phyloP scores from a whole-genome alignment of 2,888 invertebrate species.

The Strigamia crassipes region DNA sequence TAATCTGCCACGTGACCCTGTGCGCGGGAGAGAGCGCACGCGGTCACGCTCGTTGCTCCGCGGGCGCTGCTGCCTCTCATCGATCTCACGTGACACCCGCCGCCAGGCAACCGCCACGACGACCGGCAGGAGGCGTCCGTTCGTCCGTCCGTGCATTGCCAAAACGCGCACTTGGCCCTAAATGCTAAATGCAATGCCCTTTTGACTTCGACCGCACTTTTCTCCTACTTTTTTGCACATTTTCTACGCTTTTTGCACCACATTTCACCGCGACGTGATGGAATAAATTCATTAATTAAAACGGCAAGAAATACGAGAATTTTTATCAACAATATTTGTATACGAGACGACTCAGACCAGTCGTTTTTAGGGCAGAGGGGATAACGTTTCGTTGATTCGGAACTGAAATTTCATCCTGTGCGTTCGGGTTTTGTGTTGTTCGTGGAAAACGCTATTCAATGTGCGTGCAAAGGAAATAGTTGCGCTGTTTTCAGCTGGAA shows the following conservation, averaged over 20 bases:
- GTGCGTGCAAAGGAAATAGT: not conserved
- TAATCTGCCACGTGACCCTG: constrained; percentile 33
- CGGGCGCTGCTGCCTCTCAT: constrained; percentile 32
- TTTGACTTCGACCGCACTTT: constrained; percentile 1
- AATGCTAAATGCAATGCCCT: constrained; percentile 1
- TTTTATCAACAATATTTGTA: no score
- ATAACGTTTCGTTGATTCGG: no score
- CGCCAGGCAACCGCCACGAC: constrained; percentile 14
- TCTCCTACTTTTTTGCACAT: not conserved
- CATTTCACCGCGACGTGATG: not conserved
- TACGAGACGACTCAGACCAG: no score
- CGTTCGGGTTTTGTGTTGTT: not conserved
- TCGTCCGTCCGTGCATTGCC: not conserved
- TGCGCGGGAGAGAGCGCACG: constrained; percentile 28
- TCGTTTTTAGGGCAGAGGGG: no score
- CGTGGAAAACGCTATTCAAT: not conserved
- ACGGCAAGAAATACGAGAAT: no score
- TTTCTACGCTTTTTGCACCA: not conserved
- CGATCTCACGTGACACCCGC: constrained; percentile 29
- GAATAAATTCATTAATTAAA: not conserved
- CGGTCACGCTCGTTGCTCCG: constrained; percentile 32
- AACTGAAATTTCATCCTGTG: not conserved
- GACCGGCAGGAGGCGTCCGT: not conserved
- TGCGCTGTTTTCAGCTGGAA: not conserved
- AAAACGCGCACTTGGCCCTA: not conserved